Conservation (phyloP, 2,797 vertebrate species). For the Xenentodon cancila region DNA sequence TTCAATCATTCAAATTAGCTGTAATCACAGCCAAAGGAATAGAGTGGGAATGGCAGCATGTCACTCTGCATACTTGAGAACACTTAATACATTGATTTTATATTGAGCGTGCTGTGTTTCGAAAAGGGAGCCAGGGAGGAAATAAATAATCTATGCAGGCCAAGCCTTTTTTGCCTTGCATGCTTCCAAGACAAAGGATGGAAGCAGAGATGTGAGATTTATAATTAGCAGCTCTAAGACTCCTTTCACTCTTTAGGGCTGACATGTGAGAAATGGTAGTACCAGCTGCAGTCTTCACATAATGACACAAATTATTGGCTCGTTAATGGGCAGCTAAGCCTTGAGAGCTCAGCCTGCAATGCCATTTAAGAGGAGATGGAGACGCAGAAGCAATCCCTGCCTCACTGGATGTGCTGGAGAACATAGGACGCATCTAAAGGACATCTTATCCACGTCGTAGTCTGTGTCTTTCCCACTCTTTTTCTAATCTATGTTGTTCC, state of each 20-base stretch:
- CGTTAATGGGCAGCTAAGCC: constrained; percentile 73
- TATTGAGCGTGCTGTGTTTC: constrained; percentile 67
- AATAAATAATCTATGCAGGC: constrained; percentile 62
- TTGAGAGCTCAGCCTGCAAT: constrained; percentile 60
- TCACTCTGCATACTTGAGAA: constrained; percentile 74
- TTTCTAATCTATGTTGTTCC: constrained; percentile 63
- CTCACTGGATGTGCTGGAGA: constrained; percentile 60
- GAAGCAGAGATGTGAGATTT: constrained; percentile 62
- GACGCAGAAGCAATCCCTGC: constrained; percentile 61
- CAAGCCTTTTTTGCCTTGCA: constrained; percentile 45
- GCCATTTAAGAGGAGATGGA: constrained; percentile 41
- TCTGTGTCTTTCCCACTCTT: constrained; percentile 29
- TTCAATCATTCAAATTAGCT: constrained; percentile 82
- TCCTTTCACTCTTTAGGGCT: constrained; percentile 57
- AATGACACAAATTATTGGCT: constrained; percentile 75
- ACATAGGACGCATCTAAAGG: constrained; percentile 64
- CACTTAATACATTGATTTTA: constrained; percentile 78
- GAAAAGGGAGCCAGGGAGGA: constrained; percentile 45
- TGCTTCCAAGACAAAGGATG: constrained; percentile 63
- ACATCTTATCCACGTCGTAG: constrained; percentile 52
- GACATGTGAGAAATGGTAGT: constrained; percentile 65
- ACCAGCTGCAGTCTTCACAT: constrained; percentile 72
- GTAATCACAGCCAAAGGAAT: constrained; percentile 77
- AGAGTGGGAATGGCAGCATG: constrained; percentile 69
- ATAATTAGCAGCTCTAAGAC: constrained; percentile 54